These are phyloP conservation scores for Cotesia glomerata DNA, from an alignment of 1,140 invertebrate genomes.

Conservation along the genomic window DNA sequence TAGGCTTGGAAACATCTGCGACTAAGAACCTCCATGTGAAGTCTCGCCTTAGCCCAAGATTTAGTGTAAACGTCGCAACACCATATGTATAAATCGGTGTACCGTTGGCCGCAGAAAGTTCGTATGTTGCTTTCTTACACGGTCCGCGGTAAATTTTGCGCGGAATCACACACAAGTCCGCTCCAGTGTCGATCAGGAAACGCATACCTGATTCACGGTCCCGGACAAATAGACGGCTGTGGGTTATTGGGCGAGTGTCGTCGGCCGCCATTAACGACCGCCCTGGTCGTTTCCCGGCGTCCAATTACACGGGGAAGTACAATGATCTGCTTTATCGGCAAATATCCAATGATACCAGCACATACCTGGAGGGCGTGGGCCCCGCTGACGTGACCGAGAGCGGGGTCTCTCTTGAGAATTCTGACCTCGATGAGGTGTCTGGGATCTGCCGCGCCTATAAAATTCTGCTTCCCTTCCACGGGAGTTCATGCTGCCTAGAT, in stretches of 20 bases:
- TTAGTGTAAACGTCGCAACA: slow-evolving; percentile 34
- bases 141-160: not conserved
- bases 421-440: slow-evolving; percentile 25
- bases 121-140: slow-evolving; percentile 25
- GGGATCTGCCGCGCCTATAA: not conserved
- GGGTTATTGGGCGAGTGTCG: slow-evolving; percentile 21
- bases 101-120: slow-evolving; percentile 33
- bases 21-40: slow-evolving; percentile 56
- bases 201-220: slow-evolving; percentile 28
- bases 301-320: slow-evolving; percentile 3
- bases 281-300: slow-evolving; percentile 22
- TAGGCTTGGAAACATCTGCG: slow-evolving; percentile 51
- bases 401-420: slow-evolving; percentile 25
- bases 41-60: slow-evolving; percentile 36
- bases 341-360: slow-evolving; percentile 43
- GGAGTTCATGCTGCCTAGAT: too few relatives aligned
- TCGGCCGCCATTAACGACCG: slow-evolving; percentile 37
- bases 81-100: slow-evolving; percentile 52
- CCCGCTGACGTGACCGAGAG: slow-evolving; percentile 1
- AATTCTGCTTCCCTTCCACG: not conserved
- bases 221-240: slow-evolving; percentile 34
- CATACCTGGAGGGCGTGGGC: not conserved
- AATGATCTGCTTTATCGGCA: slow-evolving; percentile 17
- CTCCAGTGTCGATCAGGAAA: slow-evolving; percentile 47
- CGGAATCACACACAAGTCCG: slow-evolving; percentile 46